These are phyloP conservation scores for Rhagophthalmus giganteus DNA, from an alignment of 2,888 invertebrate genomes.

Conservation along the genomic window DNA sequence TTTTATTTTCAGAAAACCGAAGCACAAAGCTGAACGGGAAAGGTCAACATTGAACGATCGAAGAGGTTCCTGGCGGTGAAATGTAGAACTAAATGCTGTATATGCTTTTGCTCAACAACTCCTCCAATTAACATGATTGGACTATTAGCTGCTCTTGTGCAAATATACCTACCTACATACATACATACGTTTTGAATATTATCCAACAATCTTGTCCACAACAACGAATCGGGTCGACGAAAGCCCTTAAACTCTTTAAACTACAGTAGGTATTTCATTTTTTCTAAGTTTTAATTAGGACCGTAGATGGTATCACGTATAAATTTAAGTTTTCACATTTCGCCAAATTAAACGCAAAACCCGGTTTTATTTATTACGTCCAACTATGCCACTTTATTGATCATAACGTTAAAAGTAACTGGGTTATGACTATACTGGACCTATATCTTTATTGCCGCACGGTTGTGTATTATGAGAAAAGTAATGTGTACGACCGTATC, in stretches of 20 bases:
- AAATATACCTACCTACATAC: too few species aligned
- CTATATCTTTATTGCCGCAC: background rate
- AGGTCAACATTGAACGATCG: conserved; percentile 1
- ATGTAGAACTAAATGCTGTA: conserved; percentile 32
- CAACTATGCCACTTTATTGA: background rate
- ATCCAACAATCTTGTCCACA: background rate
- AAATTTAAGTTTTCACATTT: too few species aligned
- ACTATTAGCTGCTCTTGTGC: conserved; percentile 33
- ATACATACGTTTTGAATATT: background rate
- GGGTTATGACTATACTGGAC: background rate
- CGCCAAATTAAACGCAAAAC: too few species aligned
- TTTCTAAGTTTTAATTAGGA: background rate
- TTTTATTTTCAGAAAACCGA: background rate
- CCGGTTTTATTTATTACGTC: background rate
- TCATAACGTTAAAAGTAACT: conserved; percentile 1
- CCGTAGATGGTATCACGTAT: too few species aligned
- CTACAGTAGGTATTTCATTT: background rate
- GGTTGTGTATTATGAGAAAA: background rate
- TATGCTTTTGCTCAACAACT: conserved; percentile 29
- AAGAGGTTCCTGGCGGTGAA: conserved; percentile 12
- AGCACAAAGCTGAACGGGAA: background rate
- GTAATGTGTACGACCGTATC: background rate
- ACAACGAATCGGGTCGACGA: background rate
- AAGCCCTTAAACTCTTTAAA: background rate
- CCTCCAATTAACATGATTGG: conserved; percentile 46